Base-by-base conservation (phyloP, 2,113 vertebrate genomes). In the Sander lucioperca region DNA sequence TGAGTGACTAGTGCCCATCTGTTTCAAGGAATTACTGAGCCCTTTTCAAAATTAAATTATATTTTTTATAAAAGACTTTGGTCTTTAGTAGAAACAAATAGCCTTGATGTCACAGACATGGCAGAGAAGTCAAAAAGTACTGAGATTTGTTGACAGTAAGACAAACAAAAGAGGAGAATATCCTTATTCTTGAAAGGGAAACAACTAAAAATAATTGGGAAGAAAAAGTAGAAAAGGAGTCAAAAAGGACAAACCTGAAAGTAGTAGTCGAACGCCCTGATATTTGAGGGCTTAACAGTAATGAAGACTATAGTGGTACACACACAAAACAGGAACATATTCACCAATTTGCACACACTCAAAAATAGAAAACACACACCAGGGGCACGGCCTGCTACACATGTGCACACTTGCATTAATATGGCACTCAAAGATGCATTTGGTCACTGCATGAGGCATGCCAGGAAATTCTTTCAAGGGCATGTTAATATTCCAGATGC, bases 401-500 rank as follows among this genome's bases (percentile, higher is more conserved):
- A 79, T 72, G 67, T 39, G 18, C 63, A 77, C 39, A 78, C 79
- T 83, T 3, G 0, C 76, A 63, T 47, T 70, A 59, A 74, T 74
- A 59, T 70, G 72, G 75, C 77, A 85, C 61, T 70, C 51, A 68
- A 68, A 88, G 64, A 88, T n/a, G 53, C 71, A 83, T 90, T 89
- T 82, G 89, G 93, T 94, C 91, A 92, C 81, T 82, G 85, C 81
- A 74, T 64, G 87, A 91, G 89, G 77, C 80, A 80, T 70, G 86
- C 85, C 91, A 90, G 90, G 91, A 94, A 93, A 94, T 91, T 92
- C 89, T 91, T 92, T 88, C 82, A 92, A 90, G 92, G 90, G 89
- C 87, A 92, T 86, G 94, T 89, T 94, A 93, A 94, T 94, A 94
- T 93, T 92, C 94, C 94, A 95, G 93, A 94, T 94, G 93, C 92